These are phyloP conservation scores for Gymnosoma rotundatum DNA, from an alignment of 2,888 invertebrate species.

Conservation along the genomic window DNA sequence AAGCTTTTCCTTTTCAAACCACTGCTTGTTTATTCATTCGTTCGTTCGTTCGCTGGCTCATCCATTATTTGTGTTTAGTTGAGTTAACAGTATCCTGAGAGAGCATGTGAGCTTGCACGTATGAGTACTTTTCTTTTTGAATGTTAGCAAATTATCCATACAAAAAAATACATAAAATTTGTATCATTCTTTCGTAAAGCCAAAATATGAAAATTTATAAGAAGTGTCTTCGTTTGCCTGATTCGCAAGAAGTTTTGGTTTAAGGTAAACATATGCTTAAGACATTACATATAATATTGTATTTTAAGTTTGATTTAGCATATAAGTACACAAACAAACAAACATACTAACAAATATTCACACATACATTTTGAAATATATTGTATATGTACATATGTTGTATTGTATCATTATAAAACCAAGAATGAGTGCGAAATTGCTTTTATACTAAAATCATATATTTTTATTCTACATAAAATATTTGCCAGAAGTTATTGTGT, in stretches of 20 bases:
- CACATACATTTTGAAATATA: no score
- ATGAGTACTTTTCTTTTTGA: constrained; percentile 35
- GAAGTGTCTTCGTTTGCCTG: background rate
- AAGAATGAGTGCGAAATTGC: constrained; percentile 16
- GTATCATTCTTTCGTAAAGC: constrained; percentile 12
- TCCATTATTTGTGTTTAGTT: constrained; percentile 9
- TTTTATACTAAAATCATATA: constrained; percentile 2
- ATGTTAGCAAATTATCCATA: constrained; percentile 36
- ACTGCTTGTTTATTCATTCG: constrained; percentile 42
- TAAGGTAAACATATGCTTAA: constrained; percentile 63
- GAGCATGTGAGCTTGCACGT: background rate
- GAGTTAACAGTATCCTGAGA: constrained; percentile 21
- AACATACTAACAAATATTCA: no score
- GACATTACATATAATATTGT: constrained; percentile 64
- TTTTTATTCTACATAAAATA: constrained; percentile 35
- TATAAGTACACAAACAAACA: background rate
- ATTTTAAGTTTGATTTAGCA: constrained; percentile 62
- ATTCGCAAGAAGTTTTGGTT: constrained; percentile 32
- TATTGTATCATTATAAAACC: constrained; percentile 31
- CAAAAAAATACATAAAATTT: constrained; percentile 24
- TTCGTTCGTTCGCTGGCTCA: background rate
- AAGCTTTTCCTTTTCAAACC: constrained; percentile 13
- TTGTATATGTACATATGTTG: background rate
- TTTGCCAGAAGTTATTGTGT: constrained; percentile 43
- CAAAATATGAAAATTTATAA: background rate